These are phyloP conservation scores for Plecturocebus donacophilus DNA, from an alignment of 2,113 vertebrate genomes.

Conservation along the genomic window DNA sequence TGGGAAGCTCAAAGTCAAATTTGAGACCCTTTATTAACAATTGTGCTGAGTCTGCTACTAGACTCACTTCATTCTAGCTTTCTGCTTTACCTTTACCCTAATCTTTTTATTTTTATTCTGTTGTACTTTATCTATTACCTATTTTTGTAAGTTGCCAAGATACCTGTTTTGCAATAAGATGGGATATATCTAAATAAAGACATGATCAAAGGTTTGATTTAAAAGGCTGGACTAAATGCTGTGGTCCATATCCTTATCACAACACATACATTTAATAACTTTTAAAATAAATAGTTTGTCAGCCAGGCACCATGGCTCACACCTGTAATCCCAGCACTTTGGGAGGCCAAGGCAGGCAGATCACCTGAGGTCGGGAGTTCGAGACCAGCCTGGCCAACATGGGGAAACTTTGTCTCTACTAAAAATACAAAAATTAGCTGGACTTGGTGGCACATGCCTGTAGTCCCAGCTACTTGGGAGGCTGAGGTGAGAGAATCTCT, in stretches of 20 bases:
- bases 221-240: background rate
- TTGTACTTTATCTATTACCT: constrained; percentile 56
- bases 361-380: no score
- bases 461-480: no score
- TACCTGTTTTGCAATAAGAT: constrained; percentile 40
- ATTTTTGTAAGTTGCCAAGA: constrained; percentile 61
- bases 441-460: no score
- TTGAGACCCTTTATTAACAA: constrained; percentile 10
- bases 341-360: no score
- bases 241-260: background rate
- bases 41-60: background rate
- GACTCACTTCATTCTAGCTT: constrained; percentile 3
- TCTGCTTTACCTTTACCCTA: background rate
- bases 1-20: constrained; percentile 26
- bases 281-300: background rate
- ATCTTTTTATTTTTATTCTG: constrained; percentile 32
- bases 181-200: constrained; percentile 57
- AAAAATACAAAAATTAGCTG: no score
- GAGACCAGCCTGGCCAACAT: no score
- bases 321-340: no score
- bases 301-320: accelerated
- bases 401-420: no score
- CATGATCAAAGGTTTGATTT: constrained; percentile 29
- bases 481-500: no score
- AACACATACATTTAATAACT: background rate